Evolutionary conservation across 2,113 vertebrate genomes (phyloP).

Genomic region (Rattus rattus): DNA sequence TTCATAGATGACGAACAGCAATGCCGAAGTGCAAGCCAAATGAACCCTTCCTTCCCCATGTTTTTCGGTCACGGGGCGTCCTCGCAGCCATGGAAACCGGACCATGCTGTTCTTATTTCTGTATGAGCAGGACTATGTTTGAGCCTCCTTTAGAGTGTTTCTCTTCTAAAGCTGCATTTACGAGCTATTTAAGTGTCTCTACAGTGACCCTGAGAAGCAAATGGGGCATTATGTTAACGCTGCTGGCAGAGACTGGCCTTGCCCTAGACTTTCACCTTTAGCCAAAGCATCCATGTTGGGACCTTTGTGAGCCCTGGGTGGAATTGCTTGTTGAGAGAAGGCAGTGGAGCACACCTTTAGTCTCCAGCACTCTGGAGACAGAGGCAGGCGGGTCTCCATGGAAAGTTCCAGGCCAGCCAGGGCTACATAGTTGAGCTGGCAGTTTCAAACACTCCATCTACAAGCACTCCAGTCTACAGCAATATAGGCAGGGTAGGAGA

Average conservation of each 20-base stretch:
- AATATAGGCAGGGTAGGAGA: accelerated
- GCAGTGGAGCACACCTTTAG: neutral
- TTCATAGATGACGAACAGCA: too few species aligned
- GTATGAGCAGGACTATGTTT: neutral
- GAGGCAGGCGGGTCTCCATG: neutral
- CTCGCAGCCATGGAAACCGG: too few species aligned
- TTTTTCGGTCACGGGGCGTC: too few species aligned
- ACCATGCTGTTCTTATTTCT: neutral
- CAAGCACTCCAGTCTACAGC: neutral
- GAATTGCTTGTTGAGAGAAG: neutral
- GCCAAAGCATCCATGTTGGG: neutral
- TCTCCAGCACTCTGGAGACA: neutral
- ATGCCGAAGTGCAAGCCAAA: too few species aligned
- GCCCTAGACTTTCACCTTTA: neutral
- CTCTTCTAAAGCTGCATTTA: neutral
- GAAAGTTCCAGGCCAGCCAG: neutral
- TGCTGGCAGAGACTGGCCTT: neutral
- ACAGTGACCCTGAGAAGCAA: neutral
- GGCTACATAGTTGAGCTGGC: neutral
- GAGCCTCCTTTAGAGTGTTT: neutral
- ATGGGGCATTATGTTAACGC: neutral
- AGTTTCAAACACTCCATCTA: neutral
- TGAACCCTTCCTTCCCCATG: too few species aligned
- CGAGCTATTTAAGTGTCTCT: neutral
- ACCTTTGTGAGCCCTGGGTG: neutral